A percentile compares a stretch with the other conserved stretches of the same genome.
Conservation (phyloP, 2,113 vertebrate species). For the Delphinapterus leucas region DNA sequence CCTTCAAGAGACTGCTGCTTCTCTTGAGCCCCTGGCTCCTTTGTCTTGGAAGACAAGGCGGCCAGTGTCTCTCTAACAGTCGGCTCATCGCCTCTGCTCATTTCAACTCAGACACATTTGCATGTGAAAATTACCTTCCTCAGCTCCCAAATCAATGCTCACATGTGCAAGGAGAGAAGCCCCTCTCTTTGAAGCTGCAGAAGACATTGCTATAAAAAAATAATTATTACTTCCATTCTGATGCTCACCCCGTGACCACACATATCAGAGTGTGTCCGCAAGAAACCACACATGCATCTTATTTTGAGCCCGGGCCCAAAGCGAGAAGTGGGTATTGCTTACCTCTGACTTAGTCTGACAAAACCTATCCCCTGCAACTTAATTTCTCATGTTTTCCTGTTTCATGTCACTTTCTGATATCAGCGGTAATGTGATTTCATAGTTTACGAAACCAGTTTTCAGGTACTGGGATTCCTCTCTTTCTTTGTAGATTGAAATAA, state of each 20-base stretch:
- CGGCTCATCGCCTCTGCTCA: conserved; percentile 50
- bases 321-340: background rate
- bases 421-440: background rate
- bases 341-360: background rate
- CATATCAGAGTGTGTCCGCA: conserved; percentile 61
- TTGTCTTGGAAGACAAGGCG: background rate
- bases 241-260: conserved; percentile 68
- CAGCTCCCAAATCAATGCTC: conserved; percentile 70
- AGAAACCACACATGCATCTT: conserved; percentile 45
- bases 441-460: background rate
- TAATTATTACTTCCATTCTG: conserved; percentile 69
- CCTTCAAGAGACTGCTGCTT: background rate
- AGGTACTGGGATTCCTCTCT: background rate
- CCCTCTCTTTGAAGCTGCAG: conserved; percentile 74
- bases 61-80: conserved; percentile 47
- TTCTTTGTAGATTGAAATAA: background rate
- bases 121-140: conserved; percentile 82
- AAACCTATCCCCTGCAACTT: background rate
- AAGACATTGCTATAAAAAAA: conserved; percentile 69
- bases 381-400: background rate
- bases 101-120: conserved; percentile 67
- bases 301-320: conserved; percentile 52
- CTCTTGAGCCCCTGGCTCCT: background rate
- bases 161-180: conserved; percentile 67
- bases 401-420: background rate